Percentiles rank a stretch among this genome's conserved stretches.
Evolutionary conservation across 2,113 vertebrate species (phyloP).

Genomic region (Dromiciops gliroides): DNA sequence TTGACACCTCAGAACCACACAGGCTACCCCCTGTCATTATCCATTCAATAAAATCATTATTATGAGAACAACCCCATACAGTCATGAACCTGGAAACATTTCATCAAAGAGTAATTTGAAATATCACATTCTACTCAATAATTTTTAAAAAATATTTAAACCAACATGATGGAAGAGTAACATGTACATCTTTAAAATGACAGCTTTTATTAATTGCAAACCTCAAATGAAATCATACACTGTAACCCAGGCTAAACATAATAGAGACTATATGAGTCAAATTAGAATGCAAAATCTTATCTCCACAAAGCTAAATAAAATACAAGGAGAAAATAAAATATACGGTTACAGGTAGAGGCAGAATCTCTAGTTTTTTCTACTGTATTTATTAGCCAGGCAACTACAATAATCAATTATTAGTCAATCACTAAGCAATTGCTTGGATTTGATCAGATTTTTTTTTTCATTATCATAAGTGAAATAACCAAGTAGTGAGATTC

Average conservation of each 20-base stretch:
- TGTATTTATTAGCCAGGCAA: background rate
- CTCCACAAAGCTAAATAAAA: conserved; percentile 31
- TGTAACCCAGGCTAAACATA: background rate
- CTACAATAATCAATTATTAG: background rate
- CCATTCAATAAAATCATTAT: background rate
- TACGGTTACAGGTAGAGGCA: background rate
- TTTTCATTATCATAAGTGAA: conserved; percentile 41
- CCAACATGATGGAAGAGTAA: conserved; percentile 34
- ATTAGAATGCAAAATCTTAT: conserved; percentile 2
- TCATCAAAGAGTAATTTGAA: conserved; percentile 43
- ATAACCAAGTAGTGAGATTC: conserved; percentile 35
- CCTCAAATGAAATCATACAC: conserved; percentile 30
- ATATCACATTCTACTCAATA: conserved; percentile 30
- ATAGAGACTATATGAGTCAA: conserved; percentile 21
- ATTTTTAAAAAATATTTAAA: conserved; percentile 40
- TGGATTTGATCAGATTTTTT: conserved; percentile 33
- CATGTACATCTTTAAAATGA: conserved; percentile 24
- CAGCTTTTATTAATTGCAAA: conserved; percentile 15
- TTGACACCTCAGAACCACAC: background rate
- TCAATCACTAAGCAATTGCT: conserved; percentile 20
- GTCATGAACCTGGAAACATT: background rate
- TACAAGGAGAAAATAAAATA: conserved; percentile 5
- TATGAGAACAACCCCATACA: conserved; percentile 19
- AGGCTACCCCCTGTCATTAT: background rate
- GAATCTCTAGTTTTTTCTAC: background rate